Percentiles rank a stretch among this genome's conserved stretches.
Conservation (phyloP, 2,888 invertebrate species). For the Tipula vernalis region DNA sequence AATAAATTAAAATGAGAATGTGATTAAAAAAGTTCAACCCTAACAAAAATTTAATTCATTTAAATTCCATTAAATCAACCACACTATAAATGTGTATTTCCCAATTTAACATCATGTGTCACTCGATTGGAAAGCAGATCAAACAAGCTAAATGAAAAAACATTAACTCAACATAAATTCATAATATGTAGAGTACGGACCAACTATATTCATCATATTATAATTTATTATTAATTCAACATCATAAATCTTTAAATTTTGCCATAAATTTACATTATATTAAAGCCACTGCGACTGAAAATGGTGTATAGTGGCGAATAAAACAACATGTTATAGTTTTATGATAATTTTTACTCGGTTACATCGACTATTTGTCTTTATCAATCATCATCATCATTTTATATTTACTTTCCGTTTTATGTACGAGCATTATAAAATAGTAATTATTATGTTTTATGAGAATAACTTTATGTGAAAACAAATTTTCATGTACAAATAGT, state of each 20-base stretch:
- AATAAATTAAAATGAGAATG: neutral
- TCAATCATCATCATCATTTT: too few relatives aligned
- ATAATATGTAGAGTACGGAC: neutral
- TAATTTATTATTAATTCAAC: neutral
- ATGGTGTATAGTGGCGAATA: neutral
- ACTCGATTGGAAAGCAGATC: neutral
- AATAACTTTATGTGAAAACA: too few relatives aligned
- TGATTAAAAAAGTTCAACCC: neutral
- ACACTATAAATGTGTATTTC: neutral
- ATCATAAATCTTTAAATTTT: neutral
- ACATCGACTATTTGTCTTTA: too few relatives aligned
- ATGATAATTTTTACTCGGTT: too few relatives aligned
- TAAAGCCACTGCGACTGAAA: neutral
- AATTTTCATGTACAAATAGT: too few relatives aligned
- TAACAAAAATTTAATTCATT: neutral
- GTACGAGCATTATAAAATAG: too few relatives aligned
- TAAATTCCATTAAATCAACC: conserved; percentile 4
- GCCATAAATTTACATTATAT: neutral
- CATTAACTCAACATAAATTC: neutral
- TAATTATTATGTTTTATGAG: too few relatives aligned
- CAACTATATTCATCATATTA: neutral
- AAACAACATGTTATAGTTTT: neutral
- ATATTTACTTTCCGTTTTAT: too few relatives aligned
- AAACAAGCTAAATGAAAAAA: neutral
- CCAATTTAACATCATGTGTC: neutral